Conservation (phyloP, 2,113 vertebrate species). For the Toxostoma redivivum region DNA sequence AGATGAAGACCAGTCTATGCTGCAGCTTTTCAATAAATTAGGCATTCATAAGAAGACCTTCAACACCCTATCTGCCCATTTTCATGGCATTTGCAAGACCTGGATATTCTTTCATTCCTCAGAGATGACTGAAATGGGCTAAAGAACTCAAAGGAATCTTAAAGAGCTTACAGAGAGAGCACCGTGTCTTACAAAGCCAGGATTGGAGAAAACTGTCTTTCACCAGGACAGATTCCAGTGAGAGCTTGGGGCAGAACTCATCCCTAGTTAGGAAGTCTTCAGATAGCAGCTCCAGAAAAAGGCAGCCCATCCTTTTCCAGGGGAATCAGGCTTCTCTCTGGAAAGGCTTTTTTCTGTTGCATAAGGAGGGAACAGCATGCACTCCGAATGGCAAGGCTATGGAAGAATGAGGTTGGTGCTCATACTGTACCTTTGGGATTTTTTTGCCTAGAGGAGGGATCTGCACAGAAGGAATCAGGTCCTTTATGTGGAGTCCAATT, state of each 20-base stretch:
- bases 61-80: not conserved
- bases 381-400: not conserved
- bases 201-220: not conserved
- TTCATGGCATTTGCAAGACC: not conserved
- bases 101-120: not conserved
- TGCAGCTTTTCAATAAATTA: not conserved
- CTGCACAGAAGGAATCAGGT: slow-evolving; percentile 85
- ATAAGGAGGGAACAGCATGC: not conserved
- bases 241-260: not conserved
- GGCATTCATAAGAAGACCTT: not conserved
- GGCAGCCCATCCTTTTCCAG: not conserved
- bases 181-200: not conserved
- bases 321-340: not conserved
- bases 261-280: not conserved
- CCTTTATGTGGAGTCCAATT: slow-evolving; percentile 73
- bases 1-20: not conserved
- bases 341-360: not conserved
- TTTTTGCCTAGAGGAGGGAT: slow-evolving; percentile 76
- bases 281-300: not conserved
- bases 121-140: not conserved
- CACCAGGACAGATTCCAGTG: not conserved
- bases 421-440: slow-evolving; percentile 77
- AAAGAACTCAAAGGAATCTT: not conserved
- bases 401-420: not conserved
- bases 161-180: not conserved